Conservation (phyloP, 2,113 vertebrate genomes). For the Austrofundulus limnaeus region DNA sequence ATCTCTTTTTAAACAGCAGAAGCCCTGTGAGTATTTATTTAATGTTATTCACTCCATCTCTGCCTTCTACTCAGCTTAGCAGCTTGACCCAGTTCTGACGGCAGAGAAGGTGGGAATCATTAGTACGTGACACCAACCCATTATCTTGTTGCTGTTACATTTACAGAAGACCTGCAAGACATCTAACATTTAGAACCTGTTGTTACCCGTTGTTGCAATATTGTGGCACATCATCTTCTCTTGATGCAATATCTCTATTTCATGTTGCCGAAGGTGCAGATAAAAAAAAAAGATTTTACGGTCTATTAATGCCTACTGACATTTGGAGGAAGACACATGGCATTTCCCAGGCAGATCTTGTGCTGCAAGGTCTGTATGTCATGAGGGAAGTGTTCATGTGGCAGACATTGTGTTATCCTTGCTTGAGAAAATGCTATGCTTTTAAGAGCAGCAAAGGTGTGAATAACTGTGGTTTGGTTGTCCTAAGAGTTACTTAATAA, state of each 20-base stretch:
- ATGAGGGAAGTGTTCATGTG: constrained; percentile 22
- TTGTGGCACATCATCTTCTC: constrained; percentile 2
- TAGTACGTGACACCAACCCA: background rate
- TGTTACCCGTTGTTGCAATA: constrained; percentile 30
- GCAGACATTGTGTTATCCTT: constrained; percentile 17
- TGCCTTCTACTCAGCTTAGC: background rate
- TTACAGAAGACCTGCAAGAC: constrained; percentile 5
- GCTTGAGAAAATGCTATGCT: constrained; percentile 10
- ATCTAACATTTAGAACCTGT: constrained; percentile 25
- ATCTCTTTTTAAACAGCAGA: background rate
- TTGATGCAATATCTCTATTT: constrained; percentile 14
- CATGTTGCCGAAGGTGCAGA: constrained; percentile 20
- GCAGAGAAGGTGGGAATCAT: constrained; percentile 12
- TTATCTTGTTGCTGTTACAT: constrained; percentile 5
- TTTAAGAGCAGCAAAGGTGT: constrained; percentile 2
- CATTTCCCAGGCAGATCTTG: constrained; percentile 35
- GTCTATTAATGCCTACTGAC: constrained; percentile 21
- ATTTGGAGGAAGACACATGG: constrained; percentile 21
- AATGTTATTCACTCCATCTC: background rate
- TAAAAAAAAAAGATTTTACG: constrained; percentile 1
- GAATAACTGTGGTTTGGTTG: constrained; percentile 1
- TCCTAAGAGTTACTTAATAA: constrained; percentile 14
- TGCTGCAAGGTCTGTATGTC: constrained; percentile 23
- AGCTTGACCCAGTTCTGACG: constrained; percentile 41
- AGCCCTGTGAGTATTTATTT: background rate